Evolutionary conservation across 2,113 vertebrate genomes (phyloP), one percentile per base, ranked within the genome.

Genomic region (Coracopsis vasa): DNA sequence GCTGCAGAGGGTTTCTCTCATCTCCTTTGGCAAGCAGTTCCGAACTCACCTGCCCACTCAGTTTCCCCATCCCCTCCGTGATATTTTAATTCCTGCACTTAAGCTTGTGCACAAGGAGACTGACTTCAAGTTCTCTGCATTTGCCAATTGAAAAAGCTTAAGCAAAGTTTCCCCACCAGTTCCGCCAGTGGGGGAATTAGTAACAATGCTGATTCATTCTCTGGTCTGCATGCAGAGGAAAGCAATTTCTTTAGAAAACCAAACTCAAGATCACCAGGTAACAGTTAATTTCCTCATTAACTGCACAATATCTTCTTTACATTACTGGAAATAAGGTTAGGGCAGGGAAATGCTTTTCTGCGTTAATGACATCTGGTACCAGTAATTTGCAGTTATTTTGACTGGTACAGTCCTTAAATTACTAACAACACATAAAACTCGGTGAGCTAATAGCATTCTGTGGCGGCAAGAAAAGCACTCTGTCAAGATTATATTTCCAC

Each of bases 321-420:
- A 44, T 73, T 92, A 66, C 79, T 25, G 67, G 80, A 93, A 96
- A 94, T 80, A 58, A 96, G 74, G 58, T 85, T 90, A 82, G 85
- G 79, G 71, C 0, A 3, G 66, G 77, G 60, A 91, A 96, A 80
- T 80, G 64, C 72, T 77, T 88, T 91, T 78, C 74, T 92, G 37
- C 60, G 58, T 83, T 88, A 86, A 92, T 73, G 90, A 83, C 81
- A 95, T 83, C 79, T 80, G 71, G 67, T 58, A 77, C 81, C 50
- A 93, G 84, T 74, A 96, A 96, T 94, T 86, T 90, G 78, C 94
- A 91, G 74, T 94, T 96, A 94, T 90, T 95, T 96, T 94, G 92
- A 92, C 81, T 88, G 47, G 92, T 96, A 64, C 88, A 80, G 85
- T 88, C 74, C 73, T 95, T 96, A 92, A 95, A 93, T 96, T 85